These are phyloP conservation scores for Terrapene triunguis DNA, from an alignment of 2,113 vertebrate species.

Conservation along the genomic window DNA sequence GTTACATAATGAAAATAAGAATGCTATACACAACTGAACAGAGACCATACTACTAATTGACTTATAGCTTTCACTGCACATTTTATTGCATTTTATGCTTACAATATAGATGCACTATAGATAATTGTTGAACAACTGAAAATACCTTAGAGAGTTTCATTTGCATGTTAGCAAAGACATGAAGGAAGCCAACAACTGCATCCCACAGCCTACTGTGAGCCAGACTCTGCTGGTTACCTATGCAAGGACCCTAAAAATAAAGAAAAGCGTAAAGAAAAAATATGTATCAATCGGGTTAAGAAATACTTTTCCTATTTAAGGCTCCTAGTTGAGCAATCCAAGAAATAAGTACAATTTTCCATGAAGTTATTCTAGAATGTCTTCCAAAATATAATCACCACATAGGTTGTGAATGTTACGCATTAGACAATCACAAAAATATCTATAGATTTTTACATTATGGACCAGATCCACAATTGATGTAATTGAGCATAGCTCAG, in stretches of 20 bases:
- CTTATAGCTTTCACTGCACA: background rate
- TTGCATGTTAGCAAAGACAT: constrained; percentile 99
- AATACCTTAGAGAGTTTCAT: constrained; percentile 99
- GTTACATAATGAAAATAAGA: background rate
- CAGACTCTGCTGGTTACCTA: constrained; percentile 97
- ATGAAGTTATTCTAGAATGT: background rate
- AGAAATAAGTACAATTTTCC: background rate
- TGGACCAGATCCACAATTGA: background rate
- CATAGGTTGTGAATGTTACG: background rate
- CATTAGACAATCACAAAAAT: background rate
- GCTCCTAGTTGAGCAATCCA: background rate
- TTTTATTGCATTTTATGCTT: constrained; percentile 23
- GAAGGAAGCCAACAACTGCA: constrained; percentile 96
- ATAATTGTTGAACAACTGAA: constrained; percentile 47
- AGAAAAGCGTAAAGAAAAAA: background rate
- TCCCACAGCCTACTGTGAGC: constrained; percentile 98
- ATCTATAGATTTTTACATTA: background rate
- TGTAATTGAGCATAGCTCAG: background rate
- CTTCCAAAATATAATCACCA: background rate
- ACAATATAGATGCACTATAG: constrained; percentile 41
- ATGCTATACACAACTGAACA: background rate
- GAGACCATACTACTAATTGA: background rate
- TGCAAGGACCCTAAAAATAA: constrained; percentile 89
- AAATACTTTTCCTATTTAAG: background rate
- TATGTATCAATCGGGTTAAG: background rate